These are phyloP conservation scores for Decapterus maruadsi DNA, from an alignment of 2,797 vertebrate species.

Conservation along the genomic window DNA sequence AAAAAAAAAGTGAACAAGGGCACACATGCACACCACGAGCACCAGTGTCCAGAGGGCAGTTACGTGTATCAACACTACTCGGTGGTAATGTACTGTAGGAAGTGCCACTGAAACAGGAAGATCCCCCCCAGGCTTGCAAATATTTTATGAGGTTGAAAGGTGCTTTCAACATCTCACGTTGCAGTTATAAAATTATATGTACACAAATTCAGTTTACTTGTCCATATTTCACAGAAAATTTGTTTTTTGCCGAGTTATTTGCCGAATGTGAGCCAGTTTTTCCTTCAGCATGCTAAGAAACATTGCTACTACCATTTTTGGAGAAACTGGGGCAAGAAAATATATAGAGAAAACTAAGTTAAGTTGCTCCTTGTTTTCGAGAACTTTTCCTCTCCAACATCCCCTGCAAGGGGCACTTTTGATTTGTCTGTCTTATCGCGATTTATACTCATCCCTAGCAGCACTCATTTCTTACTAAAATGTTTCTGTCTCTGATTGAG, in stretches of 20 bases:
- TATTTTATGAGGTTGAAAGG: too few relatives aligned
- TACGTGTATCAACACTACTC: background rate
- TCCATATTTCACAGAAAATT: slow-evolving; percentile 3
- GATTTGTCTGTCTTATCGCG: background rate
- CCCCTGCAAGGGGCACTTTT: background rate
- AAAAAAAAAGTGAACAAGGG: background rate
- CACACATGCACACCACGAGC: background rate
- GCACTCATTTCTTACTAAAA: background rate
- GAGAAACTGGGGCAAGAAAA: slow-evolving; percentile 7
- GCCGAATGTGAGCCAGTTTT: background rate
- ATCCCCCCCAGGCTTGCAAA: too few relatives aligned
- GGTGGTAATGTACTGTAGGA: background rate
- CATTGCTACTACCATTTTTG: slow-evolving; percentile 3
- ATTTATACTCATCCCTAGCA: background rate
- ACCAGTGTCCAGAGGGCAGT: background rate
- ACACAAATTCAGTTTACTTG: background rate
- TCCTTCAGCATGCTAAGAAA: background rate
- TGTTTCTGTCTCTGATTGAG: background rate
- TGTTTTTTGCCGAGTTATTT: slow-evolving; percentile 7
- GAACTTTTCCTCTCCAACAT: background rate
- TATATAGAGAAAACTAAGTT: background rate
- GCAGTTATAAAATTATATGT: background rate
- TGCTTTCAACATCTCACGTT: too few relatives aligned
- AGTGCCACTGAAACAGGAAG: background rate
- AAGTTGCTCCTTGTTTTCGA: slow-evolving; percentile 1